A percentile compares a stretch with the other conserved stretches of the same genome.
Evolutionary conservation across 64 coral and sea anemone genomes (phyloP).

Genomic region (Montipora cactus): DNA sequence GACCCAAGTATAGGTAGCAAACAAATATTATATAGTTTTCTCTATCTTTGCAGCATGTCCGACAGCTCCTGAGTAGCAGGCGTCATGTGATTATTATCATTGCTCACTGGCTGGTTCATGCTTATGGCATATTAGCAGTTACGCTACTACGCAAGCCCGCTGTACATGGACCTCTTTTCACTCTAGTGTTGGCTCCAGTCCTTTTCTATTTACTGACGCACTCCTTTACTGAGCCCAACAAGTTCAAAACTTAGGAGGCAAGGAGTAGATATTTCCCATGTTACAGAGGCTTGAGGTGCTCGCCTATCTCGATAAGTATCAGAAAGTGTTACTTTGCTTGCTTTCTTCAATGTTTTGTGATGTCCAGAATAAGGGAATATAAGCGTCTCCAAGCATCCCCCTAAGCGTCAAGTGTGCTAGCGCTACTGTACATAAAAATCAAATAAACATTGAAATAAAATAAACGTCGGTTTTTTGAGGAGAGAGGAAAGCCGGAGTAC

Average conservation of each 20-base stretch:
- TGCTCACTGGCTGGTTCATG: conserved; percentile 83
- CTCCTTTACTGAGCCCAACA: conserved; percentile 86
- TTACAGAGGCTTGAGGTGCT: not conserved
- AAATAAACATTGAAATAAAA: too few relatives aligned
- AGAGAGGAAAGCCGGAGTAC: too few relatives aligned
- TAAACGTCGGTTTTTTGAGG: too few relatives aligned
- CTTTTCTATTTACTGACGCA: conserved; percentile 87
- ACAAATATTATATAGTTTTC: not conserved
- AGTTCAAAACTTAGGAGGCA: conserved; percentile 64
- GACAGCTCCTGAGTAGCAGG: conserved; percentile 79
- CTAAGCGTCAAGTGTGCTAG: too few relatives aligned
- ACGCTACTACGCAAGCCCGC: conserved; percentile 75
- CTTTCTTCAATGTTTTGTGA: too few relatives aligned
- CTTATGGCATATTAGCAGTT: conserved; percentile 87
- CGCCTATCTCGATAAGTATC: not conserved
- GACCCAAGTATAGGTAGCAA: too few relatives aligned
- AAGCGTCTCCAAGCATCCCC: too few relatives aligned
- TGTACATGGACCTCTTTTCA: conserved; percentile 93
- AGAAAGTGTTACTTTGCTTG: too few relatives aligned
- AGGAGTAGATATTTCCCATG: too few relatives aligned
- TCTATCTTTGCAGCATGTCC: conserved; percentile 60
- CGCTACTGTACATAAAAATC: too few relatives aligned
- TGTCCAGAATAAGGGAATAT: too few relatives aligned
- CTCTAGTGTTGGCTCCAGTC: conserved; percentile 79
- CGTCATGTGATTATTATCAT: conserved; percentile 81